phyloP scores from a whole-genome alignment of 1,140 invertebrate species.

The Megalonaias nervosa region DNA sequence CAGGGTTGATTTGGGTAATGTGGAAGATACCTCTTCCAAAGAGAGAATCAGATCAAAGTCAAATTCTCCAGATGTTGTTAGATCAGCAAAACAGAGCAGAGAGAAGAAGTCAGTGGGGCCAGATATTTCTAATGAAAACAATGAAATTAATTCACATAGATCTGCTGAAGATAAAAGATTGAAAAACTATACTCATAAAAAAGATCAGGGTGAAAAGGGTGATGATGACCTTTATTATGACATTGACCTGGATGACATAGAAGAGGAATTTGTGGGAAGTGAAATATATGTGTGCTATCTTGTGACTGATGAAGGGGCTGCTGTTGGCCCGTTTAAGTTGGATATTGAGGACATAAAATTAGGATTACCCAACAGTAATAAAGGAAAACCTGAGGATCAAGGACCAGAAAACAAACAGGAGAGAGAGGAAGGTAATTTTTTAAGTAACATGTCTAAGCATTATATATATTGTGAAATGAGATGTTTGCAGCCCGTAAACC shows the following conservation, averaged over 20 bases:
- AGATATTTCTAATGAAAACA: too few species aligned
- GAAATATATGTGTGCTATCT: conserved; percentile 62
- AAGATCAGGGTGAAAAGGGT: conserved; percentile 22
- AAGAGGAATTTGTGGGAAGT: conserved; percentile 43
- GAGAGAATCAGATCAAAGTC: too few species aligned
- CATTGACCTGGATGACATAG: conserved; percentile 42
- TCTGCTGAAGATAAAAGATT: background rate
- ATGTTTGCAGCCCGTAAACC: too few species aligned
- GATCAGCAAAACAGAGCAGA: too few species aligned
- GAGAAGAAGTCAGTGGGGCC: too few species aligned
- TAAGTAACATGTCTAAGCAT: background rate
- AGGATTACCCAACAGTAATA: conserved; percentile 49
- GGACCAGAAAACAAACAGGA: conserved; percentile 12
- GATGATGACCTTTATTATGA: conserved; percentile 2
- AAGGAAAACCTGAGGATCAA: background rate
- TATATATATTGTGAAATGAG: background rate
- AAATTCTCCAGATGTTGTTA: too few species aligned
- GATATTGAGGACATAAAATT: conserved; percentile 62
- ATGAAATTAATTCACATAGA: too few species aligned
- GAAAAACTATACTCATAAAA: conserved; percentile 31
- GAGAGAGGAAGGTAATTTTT: conserved; percentile 8
- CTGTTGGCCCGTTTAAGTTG: conserved; percentile 59
- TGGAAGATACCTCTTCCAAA: too few species aligned
- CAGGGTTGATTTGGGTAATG: too few species aligned
- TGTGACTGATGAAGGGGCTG: conserved; percentile 53